phyloP scores from a whole-genome alignment of 1,140 invertebrate species.

The Radopholus similis region DNA sequence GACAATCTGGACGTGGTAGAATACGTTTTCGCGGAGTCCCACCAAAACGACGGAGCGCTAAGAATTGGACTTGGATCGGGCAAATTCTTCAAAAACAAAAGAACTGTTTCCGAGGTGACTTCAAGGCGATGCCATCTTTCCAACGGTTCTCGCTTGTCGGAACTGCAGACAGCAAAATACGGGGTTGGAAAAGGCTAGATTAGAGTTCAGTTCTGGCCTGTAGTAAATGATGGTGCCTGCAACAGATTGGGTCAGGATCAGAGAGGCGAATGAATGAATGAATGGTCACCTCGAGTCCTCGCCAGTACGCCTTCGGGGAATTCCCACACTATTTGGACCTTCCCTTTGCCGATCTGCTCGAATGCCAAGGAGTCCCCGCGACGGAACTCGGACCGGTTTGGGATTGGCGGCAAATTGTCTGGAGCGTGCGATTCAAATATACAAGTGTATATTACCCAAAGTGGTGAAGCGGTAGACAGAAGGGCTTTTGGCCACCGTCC shows the following conservation, averaged over 20 bases:
- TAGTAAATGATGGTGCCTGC: constrained; percentile 11
- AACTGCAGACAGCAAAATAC: constrained; percentile 28
- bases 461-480: constrained; percentile 55
- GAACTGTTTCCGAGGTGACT: constrained; percentile 31
- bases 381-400: constrained; percentile 6
- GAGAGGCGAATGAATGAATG: background rate
- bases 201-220: too few relatives aligned
- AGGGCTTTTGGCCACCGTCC: constrained; percentile 43
- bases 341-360: constrained; percentile 40
- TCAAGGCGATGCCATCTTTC: constrained; percentile 38
- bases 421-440: background rate
- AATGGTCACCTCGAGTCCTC: background rate
- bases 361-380: constrained; percentile 43
- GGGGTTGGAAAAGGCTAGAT: background rate
- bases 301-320: constrained; percentile 24
- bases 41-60: constrained; percentile 42
- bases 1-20: constrained; percentile 46
- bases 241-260: background rate
- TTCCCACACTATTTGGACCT: constrained; percentile 40
- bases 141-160: constrained; percentile 34
- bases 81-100: background rate
- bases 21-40: constrained; percentile 31
- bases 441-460: constrained; percentile 34
- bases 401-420: constrained; percentile 14
- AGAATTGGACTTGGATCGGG: background rate